Conservation (phyloP, 2,797 vertebrate species). For the Perdix hodgsoniae region DNA sequence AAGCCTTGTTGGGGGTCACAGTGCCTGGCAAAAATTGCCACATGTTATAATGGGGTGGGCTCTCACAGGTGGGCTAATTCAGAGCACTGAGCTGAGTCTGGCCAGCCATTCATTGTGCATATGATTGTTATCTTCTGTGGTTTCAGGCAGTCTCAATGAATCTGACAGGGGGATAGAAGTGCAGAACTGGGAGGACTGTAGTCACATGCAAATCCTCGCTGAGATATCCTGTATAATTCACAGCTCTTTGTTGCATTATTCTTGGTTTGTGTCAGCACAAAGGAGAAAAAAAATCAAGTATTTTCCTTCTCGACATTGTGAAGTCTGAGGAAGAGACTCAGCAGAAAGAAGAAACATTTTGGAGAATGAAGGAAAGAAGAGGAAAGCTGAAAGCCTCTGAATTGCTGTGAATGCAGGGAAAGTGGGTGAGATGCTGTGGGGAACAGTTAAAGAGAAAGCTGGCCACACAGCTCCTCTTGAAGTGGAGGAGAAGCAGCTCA, state of each 20-base stretch:
- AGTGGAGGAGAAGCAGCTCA: not conserved
- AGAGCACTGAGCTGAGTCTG: not conserved
- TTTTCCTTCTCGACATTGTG: not conserved
- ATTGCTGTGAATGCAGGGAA: not conserved
- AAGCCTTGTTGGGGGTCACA: not conserved
- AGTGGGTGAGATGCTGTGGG: not conserved
- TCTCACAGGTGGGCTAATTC: not conserved
- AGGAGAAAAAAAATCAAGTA: not conserved
- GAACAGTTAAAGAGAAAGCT: not conserved
- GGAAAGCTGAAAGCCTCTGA: not conserved
- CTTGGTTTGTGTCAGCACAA: not conserved
- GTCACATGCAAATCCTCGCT: not conserved
- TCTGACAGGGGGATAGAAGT: not conserved
- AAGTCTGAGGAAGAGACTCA: not conserved
- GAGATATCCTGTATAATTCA: not conserved
- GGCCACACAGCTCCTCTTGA: not conserved
- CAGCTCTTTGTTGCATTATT: not conserved
- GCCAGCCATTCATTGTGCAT: not conserved
- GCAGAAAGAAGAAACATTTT: not conserved
- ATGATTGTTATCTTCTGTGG: not conserved
- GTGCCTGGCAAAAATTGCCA: not conserved
- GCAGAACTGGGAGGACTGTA: not conserved
- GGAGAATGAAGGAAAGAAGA: not conserved
- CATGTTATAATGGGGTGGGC: rapidly evolving
- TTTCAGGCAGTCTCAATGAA: not conserved